These are phyloP conservation scores for Cyphomyrus discorhynchus DNA, from an alignment of 2,113 vertebrate species.

Conservation along the genomic window DNA sequence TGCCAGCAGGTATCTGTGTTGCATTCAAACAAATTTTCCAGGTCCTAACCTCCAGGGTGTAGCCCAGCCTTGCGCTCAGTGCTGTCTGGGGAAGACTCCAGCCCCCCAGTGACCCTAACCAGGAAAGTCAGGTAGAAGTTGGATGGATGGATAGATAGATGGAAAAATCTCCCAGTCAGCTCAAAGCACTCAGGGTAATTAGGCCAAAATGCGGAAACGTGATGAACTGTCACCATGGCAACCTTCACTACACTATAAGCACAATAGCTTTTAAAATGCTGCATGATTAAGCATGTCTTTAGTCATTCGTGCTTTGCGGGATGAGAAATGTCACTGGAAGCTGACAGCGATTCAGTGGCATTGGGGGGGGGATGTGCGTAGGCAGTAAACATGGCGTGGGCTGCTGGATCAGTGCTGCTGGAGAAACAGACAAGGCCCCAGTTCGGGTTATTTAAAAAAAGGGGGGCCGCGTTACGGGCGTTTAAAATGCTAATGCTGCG, in stretches of 20 bases:
- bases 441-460: not conserved
- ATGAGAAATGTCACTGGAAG: constrained; percentile 5
- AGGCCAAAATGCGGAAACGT: constrained; percentile 30
- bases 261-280: constrained; percentile 50
- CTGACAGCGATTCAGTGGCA: not conserved
- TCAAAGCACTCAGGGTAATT: constrained; percentile 31
- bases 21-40: constrained; percentile 44
- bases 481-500: too few species aligned
- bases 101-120: not conserved
- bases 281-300: constrained; percentile 36
- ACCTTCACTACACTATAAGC: constrained; percentile 38
- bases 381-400: not conserved
- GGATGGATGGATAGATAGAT: not conserved
- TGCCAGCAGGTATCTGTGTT: constrained; percentile 38
- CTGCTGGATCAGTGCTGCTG: not conserved
- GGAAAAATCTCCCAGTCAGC: constrained; percentile 43
- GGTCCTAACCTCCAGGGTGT: constrained; percentile 32
- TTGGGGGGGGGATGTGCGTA: not conserved
- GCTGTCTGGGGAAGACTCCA: not conserved
- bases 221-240: constrained; percentile 49
- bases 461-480: not conserved
- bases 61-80: not conserved
- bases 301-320: constrained; percentile 13
- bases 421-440: not conserved
- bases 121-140: not conserved